Conservation (phyloP, 2,113 vertebrate species). For the Calyptomena viridis region DNA sequence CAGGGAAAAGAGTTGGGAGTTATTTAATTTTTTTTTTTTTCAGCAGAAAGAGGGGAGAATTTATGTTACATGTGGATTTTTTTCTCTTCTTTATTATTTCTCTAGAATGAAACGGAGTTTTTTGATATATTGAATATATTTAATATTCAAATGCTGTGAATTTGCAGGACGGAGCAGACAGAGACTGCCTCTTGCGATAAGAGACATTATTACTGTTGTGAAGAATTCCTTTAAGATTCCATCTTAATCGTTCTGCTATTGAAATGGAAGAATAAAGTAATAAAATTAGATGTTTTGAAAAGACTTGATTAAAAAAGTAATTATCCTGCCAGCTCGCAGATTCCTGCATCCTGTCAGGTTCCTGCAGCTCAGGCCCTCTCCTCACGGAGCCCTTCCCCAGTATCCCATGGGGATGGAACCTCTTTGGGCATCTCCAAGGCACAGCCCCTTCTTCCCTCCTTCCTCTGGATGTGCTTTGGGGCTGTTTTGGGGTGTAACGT, state of each 20-base stretch:
- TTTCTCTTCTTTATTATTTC: constrained; percentile 25
- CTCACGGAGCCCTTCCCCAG: rapidly evolving
- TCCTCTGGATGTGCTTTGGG: not conserved
- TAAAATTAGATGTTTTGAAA: constrained; percentile 65
- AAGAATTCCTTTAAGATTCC: constrained; percentile 68
- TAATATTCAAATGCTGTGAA: constrained; percentile 64
- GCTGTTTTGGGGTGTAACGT: not conserved
- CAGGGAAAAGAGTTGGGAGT: not conserved
- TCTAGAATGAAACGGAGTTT: constrained; percentile 47
- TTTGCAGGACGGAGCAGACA: constrained; percentile 50
- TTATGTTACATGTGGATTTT: not conserved
- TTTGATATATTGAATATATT: constrained; percentile 56
- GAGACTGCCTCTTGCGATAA: constrained; percentile 61
- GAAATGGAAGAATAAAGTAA: constrained; percentile 72
- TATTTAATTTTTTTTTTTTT: not conserved
- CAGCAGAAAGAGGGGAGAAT: not conserved
- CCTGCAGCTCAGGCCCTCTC: not conserved
- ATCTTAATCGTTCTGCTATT: constrained; percentile 66
- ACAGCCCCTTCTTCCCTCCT: not conserved
- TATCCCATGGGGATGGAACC: not conserved
- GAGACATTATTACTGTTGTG: constrained; percentile 59
- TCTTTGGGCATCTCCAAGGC: not conserved
- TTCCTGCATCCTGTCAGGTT: not conserved
- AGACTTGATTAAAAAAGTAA: constrained; percentile 71
- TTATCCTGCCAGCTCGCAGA: not conserved